Evolutionary conservation across 2,113 vertebrate genomes (phyloP), one percentile per base, ranked within the genome.

Genomic region (Azemiops feae): DNA sequence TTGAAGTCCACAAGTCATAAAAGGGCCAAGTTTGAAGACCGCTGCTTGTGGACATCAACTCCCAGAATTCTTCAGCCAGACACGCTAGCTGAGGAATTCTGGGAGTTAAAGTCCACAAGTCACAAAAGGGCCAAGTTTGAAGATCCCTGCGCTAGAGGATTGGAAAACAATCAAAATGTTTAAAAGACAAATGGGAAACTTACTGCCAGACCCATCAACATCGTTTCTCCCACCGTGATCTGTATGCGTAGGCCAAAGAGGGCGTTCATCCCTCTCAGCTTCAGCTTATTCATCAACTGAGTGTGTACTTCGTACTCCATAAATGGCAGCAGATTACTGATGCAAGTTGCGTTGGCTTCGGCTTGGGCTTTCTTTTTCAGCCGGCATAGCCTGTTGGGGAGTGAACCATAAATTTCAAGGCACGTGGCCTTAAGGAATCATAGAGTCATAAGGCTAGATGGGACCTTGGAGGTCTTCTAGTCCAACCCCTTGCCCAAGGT

Each of bases 271-370:
- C 98, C 98, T 47, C 98, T 98, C 91, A 99, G 97, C 93, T 99
- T 99, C 60, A 99, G 97, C 58, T 99, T 99, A 97, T 99, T 99
- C 99, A 99, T 99, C 93, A 99, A 97, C 90, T 99, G 99, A 0
- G 99, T 99, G 97, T 99, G 99, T 16, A 99, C 98, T 96, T 99
- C 99, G 22, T 99, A 99, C 93, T 99, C 99, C 98, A 99, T 99
- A 95, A 99, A 99, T 4, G 99, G 99, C 94, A 99, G 93, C 90
- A 99, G 97, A 97, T 99, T 99, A 94, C 99, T 99, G 96, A 99
- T 99, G 43, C 98, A 97, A 0, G 98, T 99, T 0, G 99, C 99
- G 1, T 99, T 99, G 53, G 98, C 99, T 97, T 99, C 99, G 7
- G 99, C 99, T 96, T 99, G 99, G 55, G 98, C 98, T 95, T 99